Percentiles rank a stretch among this genome's conserved stretches.
phyloP scores from a whole-genome alignment of 2,888 invertebrate species.

The Acanthosepion lycidas region DNA sequence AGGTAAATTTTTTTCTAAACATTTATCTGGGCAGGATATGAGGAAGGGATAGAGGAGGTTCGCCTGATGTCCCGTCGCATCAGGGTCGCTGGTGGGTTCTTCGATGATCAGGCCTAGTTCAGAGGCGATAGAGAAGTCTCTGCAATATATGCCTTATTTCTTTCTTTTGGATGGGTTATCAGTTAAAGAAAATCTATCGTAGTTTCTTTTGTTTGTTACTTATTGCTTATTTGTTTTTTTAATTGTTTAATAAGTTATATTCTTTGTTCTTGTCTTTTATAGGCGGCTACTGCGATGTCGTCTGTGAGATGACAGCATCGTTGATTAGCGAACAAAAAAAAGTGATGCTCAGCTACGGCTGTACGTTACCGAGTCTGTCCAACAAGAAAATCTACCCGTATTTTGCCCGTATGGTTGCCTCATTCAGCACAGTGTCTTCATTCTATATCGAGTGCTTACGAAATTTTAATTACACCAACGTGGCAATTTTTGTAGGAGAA shows the following conservation, averaged over 20 bases:
- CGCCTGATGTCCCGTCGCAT: too few relatives aligned
- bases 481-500: background rate
- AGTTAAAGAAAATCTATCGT: too few relatives aligned
- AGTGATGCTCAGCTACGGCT: background rate
- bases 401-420: background rate
- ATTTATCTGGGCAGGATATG: too few relatives aligned
- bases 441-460: background rate
- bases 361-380: background rate
- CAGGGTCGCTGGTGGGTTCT: too few relatives aligned
- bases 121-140: too few relatives aligned
- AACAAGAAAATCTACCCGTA: background rate
- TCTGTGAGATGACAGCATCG: background rate
- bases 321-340: background rate
- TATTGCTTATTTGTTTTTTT: too few relatives aligned
- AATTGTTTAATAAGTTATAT: constrained; percentile 42
- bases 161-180: too few relatives aligned
- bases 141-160: too few relatives aligned
- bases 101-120: too few relatives aligned
- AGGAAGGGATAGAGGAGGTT: too few relatives aligned
- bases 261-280: background rate
- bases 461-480: background rate
- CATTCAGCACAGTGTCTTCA: background rate
- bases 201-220: too few relatives aligned
- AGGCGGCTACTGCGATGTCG: background rate
- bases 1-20: too few relatives aligned